Conservation (phyloP, 2,113 vertebrate genomes). For the Crotalus viridis region DNA sequence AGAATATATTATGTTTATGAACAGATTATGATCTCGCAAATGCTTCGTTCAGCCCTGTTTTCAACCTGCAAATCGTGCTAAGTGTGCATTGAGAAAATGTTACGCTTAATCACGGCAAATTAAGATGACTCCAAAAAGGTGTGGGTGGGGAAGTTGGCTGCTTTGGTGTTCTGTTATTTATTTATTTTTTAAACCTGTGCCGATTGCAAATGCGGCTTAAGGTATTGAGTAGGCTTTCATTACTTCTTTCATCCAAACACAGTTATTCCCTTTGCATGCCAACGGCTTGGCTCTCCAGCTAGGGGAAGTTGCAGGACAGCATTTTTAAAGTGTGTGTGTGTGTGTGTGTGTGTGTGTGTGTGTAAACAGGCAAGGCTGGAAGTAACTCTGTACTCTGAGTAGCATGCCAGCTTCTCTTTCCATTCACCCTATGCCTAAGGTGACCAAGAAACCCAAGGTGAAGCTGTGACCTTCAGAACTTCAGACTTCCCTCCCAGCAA, state of each 20-base stretch:
- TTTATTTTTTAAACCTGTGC: background rate
- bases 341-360: background rate
- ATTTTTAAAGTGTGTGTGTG: background rate
- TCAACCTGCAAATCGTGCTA: background rate
- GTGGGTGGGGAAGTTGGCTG: no score
- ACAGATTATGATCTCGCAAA: background rate
- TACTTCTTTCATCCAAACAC: background rate
- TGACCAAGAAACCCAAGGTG: background rate
- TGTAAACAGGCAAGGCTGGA: background rate
- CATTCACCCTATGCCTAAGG: background rate
- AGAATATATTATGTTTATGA: background rate
- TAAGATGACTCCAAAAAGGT: background rate
- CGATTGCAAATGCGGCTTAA: background rate
- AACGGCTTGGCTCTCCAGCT: no score
- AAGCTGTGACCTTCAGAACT: background rate
- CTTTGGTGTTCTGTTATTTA: background rate
- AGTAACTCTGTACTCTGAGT: background rate
- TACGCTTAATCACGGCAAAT: background rate
- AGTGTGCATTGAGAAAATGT: background rate
- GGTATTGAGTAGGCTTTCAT: background rate
- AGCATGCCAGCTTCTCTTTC: background rate
- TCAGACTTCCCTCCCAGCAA: background rate
- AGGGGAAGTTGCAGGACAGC: background rate
- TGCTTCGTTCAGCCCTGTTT: background rate
- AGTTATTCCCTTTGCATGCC: background rate